These are phyloP conservation scores for Nomada ruficornis DNA, from an alignment of 2,888 invertebrate species.

Conservation along the genomic window DNA sequence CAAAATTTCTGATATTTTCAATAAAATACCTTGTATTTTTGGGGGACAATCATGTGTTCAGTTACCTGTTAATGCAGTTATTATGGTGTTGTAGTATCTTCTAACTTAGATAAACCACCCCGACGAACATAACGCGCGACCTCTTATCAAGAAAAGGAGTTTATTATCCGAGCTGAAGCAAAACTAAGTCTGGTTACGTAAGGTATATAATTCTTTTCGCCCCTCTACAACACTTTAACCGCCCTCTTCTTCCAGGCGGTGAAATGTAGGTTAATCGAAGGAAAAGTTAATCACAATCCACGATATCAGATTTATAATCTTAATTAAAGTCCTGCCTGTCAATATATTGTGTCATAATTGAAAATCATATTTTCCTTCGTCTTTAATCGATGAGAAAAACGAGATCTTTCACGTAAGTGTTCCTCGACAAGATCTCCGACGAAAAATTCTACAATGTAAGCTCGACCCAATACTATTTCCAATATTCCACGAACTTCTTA, in stretches of 20 bases:
- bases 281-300: conserved; percentile 60
- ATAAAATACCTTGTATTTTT: background rate
- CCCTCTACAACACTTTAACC: background rate
- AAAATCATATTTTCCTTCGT: conserved; percentile 23
- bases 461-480: too few species aligned
- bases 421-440: too few species aligned
- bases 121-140: conserved; percentile 8
- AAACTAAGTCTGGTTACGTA: conserved; percentile 46
- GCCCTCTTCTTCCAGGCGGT: conserved; percentile 11
- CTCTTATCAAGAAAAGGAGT: conserved; percentile 44
- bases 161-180: conserved; percentile 48
- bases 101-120: conserved; percentile 31
- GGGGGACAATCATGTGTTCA: background rate
- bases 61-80: conserved; percentile 9
- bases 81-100: conserved; percentile 5
- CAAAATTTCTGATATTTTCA: too few species aligned
- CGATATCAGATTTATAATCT: conserved; percentile 56
- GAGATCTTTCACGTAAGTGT: too few species aligned
- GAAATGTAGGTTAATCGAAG: conserved; percentile 69
- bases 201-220: conserved; percentile 23
- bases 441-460: too few species aligned
- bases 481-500: too few species aligned
- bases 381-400: too few species aligned
- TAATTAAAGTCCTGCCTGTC: conserved; percentile 57
- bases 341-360: conserved; percentile 56